phyloP scores from a whole-genome alignment of 2,888 invertebrate species.

The Apamea epomidion region DNA sequence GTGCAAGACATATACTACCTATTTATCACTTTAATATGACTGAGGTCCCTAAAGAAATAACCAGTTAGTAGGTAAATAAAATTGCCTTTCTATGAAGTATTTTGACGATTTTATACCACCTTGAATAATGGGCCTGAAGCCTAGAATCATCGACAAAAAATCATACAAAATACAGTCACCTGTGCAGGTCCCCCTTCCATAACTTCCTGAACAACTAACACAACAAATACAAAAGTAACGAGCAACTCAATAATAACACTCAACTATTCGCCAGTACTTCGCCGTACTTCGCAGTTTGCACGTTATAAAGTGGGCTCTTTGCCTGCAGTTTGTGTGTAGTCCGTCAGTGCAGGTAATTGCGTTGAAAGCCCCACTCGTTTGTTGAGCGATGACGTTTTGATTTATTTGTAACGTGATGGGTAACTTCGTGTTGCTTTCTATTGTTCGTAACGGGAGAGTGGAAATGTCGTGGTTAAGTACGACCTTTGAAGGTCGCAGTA shows the following conservation, averaged over 20 bases:
- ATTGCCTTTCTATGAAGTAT: neutral
- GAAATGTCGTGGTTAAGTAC: slow-evolving; percentile 33
- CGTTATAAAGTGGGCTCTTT: slow-evolving; percentile 65
- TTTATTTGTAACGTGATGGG: slow-evolving; percentile 69
- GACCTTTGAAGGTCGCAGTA: slow-evolving; percentile 34
- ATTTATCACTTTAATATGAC: too few species aligned
- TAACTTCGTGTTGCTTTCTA: slow-evolving; percentile 63
- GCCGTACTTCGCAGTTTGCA: slow-evolving; percentile 54
- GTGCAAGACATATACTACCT: too few species aligned
- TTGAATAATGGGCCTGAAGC: neutral
- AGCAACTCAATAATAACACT: slow-evolving; percentile 54
- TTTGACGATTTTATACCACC: neutral
- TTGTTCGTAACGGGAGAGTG: slow-evolving; percentile 45
- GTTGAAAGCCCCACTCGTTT: slow-evolving; percentile 65
- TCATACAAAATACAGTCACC: neutral
- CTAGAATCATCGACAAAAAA: neutral
- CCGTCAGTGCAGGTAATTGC: slow-evolving; percentile 68
- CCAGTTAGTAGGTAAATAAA: neutral
- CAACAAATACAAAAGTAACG: slow-evolving; percentile 48
- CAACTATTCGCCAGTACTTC: slow-evolving; percentile 48
- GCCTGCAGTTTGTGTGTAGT: slow-evolving; percentile 53
- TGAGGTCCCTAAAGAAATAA: too few species aligned
- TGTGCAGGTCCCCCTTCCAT: neutral
- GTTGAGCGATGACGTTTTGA: slow-evolving; percentile 68
- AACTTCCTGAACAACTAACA: slow-evolving; percentile 29